These are phyloP conservation scores for Hippocampus comes DNA, from an alignment of 2,113 vertebrate species.

Conservation along the genomic window DNA sequence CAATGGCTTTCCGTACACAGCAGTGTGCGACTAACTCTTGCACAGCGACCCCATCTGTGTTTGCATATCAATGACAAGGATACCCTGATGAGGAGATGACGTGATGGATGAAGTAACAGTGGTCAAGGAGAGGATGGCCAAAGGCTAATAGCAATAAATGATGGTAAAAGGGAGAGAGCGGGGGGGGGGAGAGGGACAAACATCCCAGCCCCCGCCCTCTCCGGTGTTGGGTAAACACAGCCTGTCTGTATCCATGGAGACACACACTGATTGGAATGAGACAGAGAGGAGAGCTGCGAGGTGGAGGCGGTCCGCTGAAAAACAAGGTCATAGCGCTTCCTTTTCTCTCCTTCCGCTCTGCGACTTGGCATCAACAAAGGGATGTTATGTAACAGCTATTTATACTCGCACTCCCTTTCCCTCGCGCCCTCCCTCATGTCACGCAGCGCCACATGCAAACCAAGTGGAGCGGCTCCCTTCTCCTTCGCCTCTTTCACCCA, in stretches of 20 bases:
- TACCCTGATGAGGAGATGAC: slow-evolving; percentile 23
- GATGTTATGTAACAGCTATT: slow-evolving; percentile 77
- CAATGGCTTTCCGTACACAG: not conserved
- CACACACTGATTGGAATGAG: slow-evolving; percentile 59
- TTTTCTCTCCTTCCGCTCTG: slow-evolving; percentile 67
- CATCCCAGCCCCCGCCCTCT: slow-evolving; percentile 40
- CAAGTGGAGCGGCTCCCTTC: slow-evolving; percentile 39
- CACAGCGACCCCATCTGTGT: slow-evolving; percentile 28
- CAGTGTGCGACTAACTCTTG: slow-evolving; percentile 11
- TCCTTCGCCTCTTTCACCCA: slow-evolving; percentile 9
- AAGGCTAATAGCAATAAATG: slow-evolving; percentile 15
- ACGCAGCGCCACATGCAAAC: slow-evolving; percentile 55
- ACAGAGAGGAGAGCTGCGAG: slow-evolving; percentile 47
- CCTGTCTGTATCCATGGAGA: slow-evolving; percentile 71
- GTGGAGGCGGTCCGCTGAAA: slow-evolving; percentile 68
- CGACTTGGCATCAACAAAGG: slow-evolving; percentile 75
- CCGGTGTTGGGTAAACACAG: slow-evolving; percentile 61
- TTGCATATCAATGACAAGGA: slow-evolving; percentile 32
- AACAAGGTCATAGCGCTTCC: slow-evolving; percentile 74
- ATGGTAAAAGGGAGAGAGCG: slow-evolving; percentile 15
- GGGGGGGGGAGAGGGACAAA: slow-evolving; percentile 4
- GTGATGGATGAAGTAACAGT: slow-evolving; percentile 31
- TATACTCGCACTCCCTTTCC: slow-evolving; percentile 62
- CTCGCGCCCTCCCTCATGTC: slow-evolving; percentile 52
- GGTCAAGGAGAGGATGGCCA: slow-evolving; percentile 39